These are phyloP conservation scores for Copsychus sechellarum DNA, from an alignment of 2,113 vertebrate genomes.

Conservation along the genomic window DNA sequence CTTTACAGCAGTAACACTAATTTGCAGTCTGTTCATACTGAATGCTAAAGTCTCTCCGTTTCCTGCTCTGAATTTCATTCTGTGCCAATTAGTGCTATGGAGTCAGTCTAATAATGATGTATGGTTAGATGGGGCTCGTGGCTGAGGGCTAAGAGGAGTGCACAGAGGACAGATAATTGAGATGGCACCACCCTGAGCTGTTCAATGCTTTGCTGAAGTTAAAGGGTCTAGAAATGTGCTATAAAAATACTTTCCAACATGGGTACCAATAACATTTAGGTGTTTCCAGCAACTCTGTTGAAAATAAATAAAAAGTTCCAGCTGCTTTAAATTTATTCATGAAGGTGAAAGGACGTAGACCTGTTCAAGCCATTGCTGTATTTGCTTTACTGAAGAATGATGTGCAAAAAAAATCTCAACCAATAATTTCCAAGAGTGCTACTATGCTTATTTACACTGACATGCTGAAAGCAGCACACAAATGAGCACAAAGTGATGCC, in stretches of 20 bases:
- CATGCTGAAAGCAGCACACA: background rate
- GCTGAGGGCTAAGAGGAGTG: background rate
- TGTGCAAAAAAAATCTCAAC: background rate
- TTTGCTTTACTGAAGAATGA: background rate
- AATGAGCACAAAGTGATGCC: background rate
- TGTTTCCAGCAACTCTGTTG: background rate
- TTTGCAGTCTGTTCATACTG: conserved; percentile 30
- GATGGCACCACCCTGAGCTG: background rate
- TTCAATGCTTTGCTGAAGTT: background rate
- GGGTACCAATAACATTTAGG: background rate
- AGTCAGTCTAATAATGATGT: conserved; percentile 62
- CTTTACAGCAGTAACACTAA: conserved; percentile 40
- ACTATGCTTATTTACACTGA: background rate
- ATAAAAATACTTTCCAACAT: background rate
- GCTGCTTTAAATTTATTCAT: background rate
- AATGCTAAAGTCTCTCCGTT: conserved; percentile 2
- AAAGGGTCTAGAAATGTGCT: background rate
- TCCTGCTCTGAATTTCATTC: conserved; percentile 57
- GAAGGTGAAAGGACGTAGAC: background rate
- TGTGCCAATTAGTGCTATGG: conserved; percentile 62
- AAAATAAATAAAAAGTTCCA: background rate
- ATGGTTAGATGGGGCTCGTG: background rate
- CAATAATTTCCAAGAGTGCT: background rate
- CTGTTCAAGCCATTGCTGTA: background rate
- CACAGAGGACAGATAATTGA: background rate